phyloP scores from a whole-genome alignment of 64 coral and sea anemone species.

The Montipora cactus region DNA sequence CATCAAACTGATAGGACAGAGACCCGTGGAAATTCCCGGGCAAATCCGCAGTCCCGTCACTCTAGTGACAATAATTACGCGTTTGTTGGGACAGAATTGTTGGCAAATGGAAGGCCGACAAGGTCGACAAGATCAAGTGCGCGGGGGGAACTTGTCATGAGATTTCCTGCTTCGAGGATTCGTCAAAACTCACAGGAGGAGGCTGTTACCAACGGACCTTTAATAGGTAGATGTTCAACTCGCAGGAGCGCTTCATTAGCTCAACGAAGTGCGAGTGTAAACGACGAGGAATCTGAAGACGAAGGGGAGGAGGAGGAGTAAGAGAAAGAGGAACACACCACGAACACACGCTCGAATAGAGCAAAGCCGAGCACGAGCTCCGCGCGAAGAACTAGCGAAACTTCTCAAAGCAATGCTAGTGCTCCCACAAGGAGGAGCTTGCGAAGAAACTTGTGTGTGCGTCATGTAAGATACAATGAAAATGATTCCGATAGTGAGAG shows the following conservation, averaged over 20 bases:
- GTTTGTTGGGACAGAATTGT: background rate
- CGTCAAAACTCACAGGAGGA: constrained; percentile 29
- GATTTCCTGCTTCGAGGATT: constrained; percentile 62
- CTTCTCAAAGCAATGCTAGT: constrained; percentile 54
- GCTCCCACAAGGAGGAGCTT: constrained; percentile 41
- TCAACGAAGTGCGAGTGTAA: constrained; percentile 35
- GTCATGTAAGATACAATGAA: constrained; percentile 81
- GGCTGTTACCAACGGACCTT: constrained; percentile 17
- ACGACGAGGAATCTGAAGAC: constrained; percentile 75
- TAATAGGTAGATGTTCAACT: constrained; percentile 58
- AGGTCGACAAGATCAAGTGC: constrained; percentile 72
- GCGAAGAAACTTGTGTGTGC: constrained; percentile 56
- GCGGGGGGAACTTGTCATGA: constrained; percentile 69
- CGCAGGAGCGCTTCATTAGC: constrained; percentile 69
- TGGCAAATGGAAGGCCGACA: constrained; percentile 3
- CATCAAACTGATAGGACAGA: constrained; percentile 26
- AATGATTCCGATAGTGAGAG: constrained; percentile 83
- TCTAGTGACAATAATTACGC: constrained; percentile 33
- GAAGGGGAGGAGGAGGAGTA: constrained; percentile 67
- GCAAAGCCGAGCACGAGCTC: background rate
- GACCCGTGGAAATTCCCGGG: constrained; percentile 42
- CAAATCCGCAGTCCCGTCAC: constrained; percentile 29
- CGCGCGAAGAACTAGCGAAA: constrained; percentile 69
- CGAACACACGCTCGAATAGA: constrained; percentile 27
- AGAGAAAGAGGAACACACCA: constrained; percentile 51